Percentiles rank a stretch among this genome's conserved stretches.
These are phyloP conservation scores for Iselma pallidipennis DNA, from an alignment of 2,888 invertebrate species.

Conservation along the genomic window DNA sequence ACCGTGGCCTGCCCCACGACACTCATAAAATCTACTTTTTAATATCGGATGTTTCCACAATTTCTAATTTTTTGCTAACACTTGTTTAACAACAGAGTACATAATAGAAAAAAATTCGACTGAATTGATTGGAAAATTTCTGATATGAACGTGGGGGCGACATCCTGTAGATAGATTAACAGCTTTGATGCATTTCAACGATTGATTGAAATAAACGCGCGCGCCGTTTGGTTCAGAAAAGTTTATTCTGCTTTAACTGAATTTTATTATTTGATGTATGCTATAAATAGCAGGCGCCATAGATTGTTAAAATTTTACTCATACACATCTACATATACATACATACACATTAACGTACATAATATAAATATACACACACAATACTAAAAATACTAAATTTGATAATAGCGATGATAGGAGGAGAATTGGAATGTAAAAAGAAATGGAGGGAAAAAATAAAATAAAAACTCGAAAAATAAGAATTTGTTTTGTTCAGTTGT, in stretches of 20 bases:
- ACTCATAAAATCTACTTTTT: no score
- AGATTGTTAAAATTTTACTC: slow-evolving; percentile 34
- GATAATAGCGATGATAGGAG: neutral
- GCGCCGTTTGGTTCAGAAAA: no score
- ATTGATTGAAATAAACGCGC: no score
- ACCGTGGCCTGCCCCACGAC: no score
- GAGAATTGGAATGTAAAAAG: neutral
- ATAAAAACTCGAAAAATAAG: neutral
- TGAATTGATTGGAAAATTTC: no score
- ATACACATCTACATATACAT: slow-evolving; percentile 3
- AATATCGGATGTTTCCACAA: no score
- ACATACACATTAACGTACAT: neutral
- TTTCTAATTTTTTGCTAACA: no score
- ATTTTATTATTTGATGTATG: slow-evolving; percentile 37
- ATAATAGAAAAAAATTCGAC: no score
- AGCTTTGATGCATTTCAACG: neutral
- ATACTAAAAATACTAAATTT: slow-evolving; percentile 1
- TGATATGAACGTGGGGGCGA: no score
- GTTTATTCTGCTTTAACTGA: slow-evolving; percentile 36
- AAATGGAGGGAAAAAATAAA: neutral
- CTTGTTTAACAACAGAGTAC: no score
- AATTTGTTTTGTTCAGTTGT: no score
- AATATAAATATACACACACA: neutral
- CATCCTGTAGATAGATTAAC: no score
- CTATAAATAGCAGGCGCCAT: slow-evolving; percentile 42